Evolutionary conservation across 2,113 vertebrate species (phyloP).

Genomic region (Corapipo altera): DNA sequence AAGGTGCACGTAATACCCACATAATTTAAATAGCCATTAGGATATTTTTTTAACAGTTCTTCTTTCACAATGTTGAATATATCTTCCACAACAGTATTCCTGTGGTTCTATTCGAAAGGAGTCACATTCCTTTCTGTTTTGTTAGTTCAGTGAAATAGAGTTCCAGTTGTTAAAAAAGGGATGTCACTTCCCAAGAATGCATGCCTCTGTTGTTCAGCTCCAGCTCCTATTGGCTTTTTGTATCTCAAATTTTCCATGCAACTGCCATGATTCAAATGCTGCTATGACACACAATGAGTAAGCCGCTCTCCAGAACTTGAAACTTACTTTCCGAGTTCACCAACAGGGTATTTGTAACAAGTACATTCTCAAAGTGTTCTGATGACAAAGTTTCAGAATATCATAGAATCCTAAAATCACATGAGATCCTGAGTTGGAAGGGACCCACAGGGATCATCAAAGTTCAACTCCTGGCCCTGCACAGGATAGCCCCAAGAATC

Average conservation of each 20-base stretch:
- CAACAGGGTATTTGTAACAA: background rate
- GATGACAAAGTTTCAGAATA: background rate
- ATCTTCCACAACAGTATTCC: background rate
- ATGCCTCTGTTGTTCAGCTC: background rate
- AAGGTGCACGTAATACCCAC: background rate
- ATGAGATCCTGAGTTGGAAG: background rate
- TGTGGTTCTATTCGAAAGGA: background rate
- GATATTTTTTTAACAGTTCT: background rate
- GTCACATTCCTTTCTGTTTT: conserved; percentile 38
- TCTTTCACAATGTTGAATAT: background rate
- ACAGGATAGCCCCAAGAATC: background rate
- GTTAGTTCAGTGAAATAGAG: background rate
- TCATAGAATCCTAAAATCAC: background rate
- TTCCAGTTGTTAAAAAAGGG: conserved; percentile 36
- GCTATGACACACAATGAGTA: background rate
- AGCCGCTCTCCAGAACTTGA: background rate
- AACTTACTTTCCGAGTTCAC: background rate
- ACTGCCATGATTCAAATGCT: background rate
- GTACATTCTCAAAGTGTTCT: background rate
- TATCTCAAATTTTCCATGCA: conserved; percentile 49
- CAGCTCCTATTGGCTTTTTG: conserved; percentile 29
- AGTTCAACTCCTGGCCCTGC: background rate
- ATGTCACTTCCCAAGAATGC: conserved; percentile 64
- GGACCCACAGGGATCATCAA: background rate
- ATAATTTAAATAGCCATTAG: background rate